Evolutionary conservation across 2,888 invertebrate genomes (phyloP).

Genomic region (Acanthacorydalis orientalis): DNA sequence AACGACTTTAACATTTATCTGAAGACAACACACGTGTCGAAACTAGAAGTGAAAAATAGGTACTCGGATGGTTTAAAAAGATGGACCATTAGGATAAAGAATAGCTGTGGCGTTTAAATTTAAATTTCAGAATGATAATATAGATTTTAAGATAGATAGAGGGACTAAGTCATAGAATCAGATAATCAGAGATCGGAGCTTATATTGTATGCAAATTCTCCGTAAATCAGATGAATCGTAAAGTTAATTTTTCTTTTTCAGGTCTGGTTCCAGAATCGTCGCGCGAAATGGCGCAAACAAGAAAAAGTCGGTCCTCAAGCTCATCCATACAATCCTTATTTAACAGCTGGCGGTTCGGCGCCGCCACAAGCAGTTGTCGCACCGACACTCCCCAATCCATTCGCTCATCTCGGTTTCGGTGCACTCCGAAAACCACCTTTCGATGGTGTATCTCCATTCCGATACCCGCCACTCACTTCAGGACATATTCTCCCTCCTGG

Average conservation of each 20-base stretch:
- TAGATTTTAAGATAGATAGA: too few relatives aligned
- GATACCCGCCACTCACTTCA: conserved; percentile 41
- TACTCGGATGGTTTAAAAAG: too few relatives aligned
- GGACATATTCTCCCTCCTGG: conserved; percentile 36
- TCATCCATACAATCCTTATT: conserved; percentile 78
- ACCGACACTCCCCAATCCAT: conserved; percentile 66
- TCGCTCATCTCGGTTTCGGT: conserved; percentile 55
- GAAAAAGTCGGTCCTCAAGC: conserved; percentile 84
- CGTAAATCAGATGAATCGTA: too few relatives aligned
- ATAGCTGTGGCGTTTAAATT: too few relatives aligned
- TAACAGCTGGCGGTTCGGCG: conserved; percentile 45
- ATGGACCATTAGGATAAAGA: too few relatives aligned
- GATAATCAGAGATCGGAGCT: too few relatives aligned
- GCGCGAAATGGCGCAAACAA: conserved; percentile 86
- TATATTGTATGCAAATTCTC: too few relatives aligned
- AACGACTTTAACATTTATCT: too few relatives aligned
- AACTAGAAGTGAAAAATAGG: too few relatives aligned
- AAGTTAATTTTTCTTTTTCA: conserved; percentile 29
- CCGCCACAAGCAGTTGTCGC: conserved; percentile 46
- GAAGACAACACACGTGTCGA: too few relatives aligned
- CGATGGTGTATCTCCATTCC: conserved; percentile 50
- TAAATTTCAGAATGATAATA: too few relatives aligned
- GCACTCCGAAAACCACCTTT: conserved; percentile 46
- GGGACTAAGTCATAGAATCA: too few relatives aligned
- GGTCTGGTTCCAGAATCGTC: conserved; percentile 89